Percentiles rank a stretch among this genome's conserved stretches.
phyloP scores from a whole-genome alignment of 1,140 invertebrate species.

The Zaprionus gabonicus region DNA sequence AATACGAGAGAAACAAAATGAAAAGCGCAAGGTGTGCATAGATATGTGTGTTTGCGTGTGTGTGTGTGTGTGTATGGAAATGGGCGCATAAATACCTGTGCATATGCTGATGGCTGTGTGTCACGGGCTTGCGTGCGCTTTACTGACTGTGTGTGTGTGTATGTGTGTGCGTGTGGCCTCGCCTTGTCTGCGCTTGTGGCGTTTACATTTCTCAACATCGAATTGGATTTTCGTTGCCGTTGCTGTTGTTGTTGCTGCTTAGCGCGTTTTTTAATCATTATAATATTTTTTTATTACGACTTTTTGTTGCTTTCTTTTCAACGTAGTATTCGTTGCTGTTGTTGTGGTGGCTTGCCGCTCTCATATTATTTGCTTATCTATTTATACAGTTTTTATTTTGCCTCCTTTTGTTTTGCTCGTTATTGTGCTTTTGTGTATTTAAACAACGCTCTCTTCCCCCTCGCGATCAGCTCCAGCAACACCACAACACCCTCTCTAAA shows the following conservation, averaged over 20 bases:
- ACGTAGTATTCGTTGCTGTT: constrained; percentile 9
- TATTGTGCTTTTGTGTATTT: constrained; percentile 43
- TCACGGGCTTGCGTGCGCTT: constrained; percentile 70
- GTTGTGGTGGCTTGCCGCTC: constrained; percentile 57
- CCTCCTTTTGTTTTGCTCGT: constrained; percentile 38
- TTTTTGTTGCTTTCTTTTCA: constrained; percentile 70
- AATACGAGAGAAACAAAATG: constrained; percentile 47
- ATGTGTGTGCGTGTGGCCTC: constrained; percentile 68
- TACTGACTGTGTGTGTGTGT: constrained; percentile 16
- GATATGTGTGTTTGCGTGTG: constrained; percentile 24
- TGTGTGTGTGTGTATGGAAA: constrained; percentile 16
- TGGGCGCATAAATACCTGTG: constrained; percentile 41
- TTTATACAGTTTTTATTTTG: constrained; percentile 48
- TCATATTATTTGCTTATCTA: constrained; percentile 61
- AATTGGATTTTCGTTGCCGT: constrained; percentile 45
- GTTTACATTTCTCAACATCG: constrained; percentile 79
- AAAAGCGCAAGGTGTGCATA: constrained; percentile 62
- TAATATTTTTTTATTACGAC: constrained; percentile 67
- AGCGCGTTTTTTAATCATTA: constrained; percentile 74
- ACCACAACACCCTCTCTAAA: constrained; percentile 7
- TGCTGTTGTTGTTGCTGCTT: constrained; percentile 30
- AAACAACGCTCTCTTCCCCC: constrained; percentile 17
- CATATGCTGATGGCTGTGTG: constrained; percentile 64
- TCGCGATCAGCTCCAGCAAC: neutral
- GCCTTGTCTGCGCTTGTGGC: constrained; percentile 81